Conservation (phyloP, 2,113 vertebrate species). For the Pluvialis apricaria region DNA sequence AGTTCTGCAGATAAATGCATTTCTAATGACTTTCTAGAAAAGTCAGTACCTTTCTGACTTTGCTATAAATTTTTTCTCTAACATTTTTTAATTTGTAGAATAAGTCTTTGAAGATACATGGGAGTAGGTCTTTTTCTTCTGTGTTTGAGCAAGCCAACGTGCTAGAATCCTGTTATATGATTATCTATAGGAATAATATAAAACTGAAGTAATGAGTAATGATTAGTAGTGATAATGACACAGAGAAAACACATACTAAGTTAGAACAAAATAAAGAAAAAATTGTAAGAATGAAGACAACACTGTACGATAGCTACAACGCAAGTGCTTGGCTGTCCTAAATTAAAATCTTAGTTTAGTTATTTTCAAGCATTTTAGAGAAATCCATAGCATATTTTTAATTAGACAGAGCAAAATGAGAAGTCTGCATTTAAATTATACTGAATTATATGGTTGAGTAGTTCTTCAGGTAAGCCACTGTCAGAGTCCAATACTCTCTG, state of each 20-base stretch:
- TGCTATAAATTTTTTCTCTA: neutral
- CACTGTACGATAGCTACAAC: neutral
- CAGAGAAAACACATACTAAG: neutral
- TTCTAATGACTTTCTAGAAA: neutral
- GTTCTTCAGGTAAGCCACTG: neutral
- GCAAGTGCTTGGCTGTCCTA: neutral
- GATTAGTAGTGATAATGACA: neutral
- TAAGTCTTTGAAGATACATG: neutral
- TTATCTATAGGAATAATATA: neutral
- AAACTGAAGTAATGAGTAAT: neutral
- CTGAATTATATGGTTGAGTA: neutral
- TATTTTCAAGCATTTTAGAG: neutral
- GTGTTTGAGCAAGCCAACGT: fast-evolving
- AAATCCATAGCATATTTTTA: neutral
- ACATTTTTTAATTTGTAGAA: neutral
- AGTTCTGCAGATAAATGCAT: neutral
- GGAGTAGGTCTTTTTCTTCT: neutral
- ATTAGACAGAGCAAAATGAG: neutral
- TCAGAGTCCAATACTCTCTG: neutral
- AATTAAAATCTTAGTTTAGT: neutral
- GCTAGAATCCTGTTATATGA: neutral
- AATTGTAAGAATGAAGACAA: neutral
- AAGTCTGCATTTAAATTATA: neutral
- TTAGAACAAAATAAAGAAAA: neutral
- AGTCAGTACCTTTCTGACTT: neutral